Percentiles rank a stretch among this genome's conserved stretches.
phyloP scores from a whole-genome alignment of 64 coral and sea anemone genomes.

The Trachythela sp. region DNA sequence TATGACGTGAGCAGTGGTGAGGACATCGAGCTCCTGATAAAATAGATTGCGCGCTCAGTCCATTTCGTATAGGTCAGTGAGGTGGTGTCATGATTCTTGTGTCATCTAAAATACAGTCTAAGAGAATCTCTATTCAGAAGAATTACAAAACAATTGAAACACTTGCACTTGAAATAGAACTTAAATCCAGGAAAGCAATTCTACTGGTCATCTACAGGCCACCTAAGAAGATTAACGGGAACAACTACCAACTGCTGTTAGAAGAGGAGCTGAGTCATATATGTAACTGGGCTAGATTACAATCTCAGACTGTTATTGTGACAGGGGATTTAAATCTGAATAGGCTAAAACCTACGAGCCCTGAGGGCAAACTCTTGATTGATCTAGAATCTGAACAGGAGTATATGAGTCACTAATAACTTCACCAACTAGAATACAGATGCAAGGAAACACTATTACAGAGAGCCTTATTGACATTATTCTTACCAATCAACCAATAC shows the following conservation, averaged over 20 bases:
- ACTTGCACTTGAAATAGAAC: slow-evolving; percentile 29
- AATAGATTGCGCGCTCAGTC: too few species aligned
- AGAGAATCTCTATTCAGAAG: slow-evolving; percentile 32
- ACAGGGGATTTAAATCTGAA: slow-evolving; percentile 46
- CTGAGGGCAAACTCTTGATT: slow-evolving; percentile 29
- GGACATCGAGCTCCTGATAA: too few species aligned
- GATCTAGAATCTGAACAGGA: slow-evolving; percentile 34
- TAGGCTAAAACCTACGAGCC: slow-evolving; percentile 35
- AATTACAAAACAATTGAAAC: slow-evolving; percentile 36
- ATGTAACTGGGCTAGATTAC: slow-evolving; percentile 42
- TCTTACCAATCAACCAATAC: slow-evolving; percentile 41
- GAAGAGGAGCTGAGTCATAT: slow-evolving; percentile 60
- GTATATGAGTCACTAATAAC: too few species aligned
- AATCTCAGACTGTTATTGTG: slow-evolving; percentile 31
- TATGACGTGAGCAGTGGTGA: too few species aligned
- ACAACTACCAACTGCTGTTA: slow-evolving; percentile 37
- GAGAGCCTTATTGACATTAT: slow-evolving; percentile 61
- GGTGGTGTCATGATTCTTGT: slow-evolving; percentile 32
- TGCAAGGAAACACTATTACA: slow-evolving; percentile 5
- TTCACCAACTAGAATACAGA: slow-evolving; percentile 54
- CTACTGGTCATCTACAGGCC: slow-evolving; percentile 52
- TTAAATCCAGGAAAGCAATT: slow-evolving; percentile 21
- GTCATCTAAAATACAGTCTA: slow-evolving; percentile 41
- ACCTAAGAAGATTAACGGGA: slow-evolving; percentile 44
- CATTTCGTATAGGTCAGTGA: too few species aligned